A percentile compares a stretch with the other conserved stretches of the same genome.
These are phyloP conservation scores for Lithobates sylvaticus DNA, from an alignment of 2,797 vertebrate genomes.

Conservation along the genomic window DNA sequence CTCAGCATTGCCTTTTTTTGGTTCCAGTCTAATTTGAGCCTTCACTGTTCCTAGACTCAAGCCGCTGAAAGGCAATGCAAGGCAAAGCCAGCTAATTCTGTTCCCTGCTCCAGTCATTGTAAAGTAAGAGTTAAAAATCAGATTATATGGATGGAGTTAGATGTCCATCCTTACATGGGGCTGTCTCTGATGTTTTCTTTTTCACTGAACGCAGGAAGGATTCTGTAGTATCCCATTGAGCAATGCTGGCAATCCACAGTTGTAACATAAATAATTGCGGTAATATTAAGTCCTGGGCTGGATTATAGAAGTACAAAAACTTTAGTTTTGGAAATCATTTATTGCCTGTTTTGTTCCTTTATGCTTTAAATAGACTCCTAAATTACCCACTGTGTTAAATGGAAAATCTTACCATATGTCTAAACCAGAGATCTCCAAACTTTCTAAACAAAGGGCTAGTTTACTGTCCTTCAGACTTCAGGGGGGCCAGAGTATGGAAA, in stretches of 20 bases:
- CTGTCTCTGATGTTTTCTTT: not conserved
- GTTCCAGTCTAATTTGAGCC: slow-evolving; percentile 18
- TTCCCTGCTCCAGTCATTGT: slow-evolving; percentile 9
- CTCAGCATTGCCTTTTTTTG: slow-evolving; percentile 24
- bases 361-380: not conserved
- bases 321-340: not conserved
- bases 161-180: too few relatives aligned
- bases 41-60: slow-evolving; percentile 32
- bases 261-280: not conserved
- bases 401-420: not conserved
- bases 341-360: not conserved
- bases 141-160: not conserved
- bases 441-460: too few relatives aligned
- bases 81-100: not conserved
- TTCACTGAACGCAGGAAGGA: not conserved
- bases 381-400: not conserved
- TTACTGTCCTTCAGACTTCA: too few relatives aligned
- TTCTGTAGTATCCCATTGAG: not conserved
- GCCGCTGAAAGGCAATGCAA: slow-evolving; percentile 4
- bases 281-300: not conserved
- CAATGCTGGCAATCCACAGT: not conserved
- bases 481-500: too few relatives aligned
- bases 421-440: too few relatives aligned
- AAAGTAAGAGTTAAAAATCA: not conserved
- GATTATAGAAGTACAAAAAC: not conserved